phyloP scores from a whole-genome alignment of 2,113 vertebrate genomes.

The Neodon shergylaensis region DNA sequence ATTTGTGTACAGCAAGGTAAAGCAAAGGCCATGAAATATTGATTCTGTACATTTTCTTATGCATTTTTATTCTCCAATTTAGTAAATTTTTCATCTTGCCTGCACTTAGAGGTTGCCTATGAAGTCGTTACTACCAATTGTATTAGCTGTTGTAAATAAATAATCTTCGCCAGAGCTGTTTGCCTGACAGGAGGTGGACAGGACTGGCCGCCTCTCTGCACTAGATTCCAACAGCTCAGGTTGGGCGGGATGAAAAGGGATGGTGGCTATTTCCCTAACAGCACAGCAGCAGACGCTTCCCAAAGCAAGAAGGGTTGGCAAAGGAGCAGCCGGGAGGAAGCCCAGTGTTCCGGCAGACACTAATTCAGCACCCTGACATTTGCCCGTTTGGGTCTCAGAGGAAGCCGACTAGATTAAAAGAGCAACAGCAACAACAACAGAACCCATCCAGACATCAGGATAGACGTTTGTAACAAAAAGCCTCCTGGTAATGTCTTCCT shows the following conservation, averaged over 20 bases:
- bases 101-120: constrained; percentile 94
- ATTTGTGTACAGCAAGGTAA: constrained; percentile 99
- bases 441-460: background rate
- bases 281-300: background rate
- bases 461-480: background rate
- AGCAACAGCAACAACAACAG: background rate
- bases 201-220: constrained; percentile 76
- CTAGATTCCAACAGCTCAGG: constrained; percentile 65
- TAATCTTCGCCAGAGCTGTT: constrained; percentile 84
- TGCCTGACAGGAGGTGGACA: constrained; percentile 83
- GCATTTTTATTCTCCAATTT: constrained; percentile 98
- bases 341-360: background rate
- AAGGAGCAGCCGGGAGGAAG: background rate
- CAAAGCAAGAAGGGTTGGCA: constrained; percentile 28
- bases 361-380: background rate
- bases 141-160: constrained; percentile 91
- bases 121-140: constrained; percentile 90
- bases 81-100: constrained; percentile 97
- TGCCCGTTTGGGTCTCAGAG: background rate
- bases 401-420: background rate
- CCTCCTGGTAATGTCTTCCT: background rate
- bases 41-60: constrained; percentile 99
- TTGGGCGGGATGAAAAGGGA: constrained; percentile 75
- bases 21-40: constrained; percentile 99
- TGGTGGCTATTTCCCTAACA: constrained; percentile 80